Percentiles rank a stretch among this genome's conserved stretches.
Evolutionary conservation across 2,113 vertebrate genomes (phyloP).

Genomic region (Asarcornis scutulata): DNA sequence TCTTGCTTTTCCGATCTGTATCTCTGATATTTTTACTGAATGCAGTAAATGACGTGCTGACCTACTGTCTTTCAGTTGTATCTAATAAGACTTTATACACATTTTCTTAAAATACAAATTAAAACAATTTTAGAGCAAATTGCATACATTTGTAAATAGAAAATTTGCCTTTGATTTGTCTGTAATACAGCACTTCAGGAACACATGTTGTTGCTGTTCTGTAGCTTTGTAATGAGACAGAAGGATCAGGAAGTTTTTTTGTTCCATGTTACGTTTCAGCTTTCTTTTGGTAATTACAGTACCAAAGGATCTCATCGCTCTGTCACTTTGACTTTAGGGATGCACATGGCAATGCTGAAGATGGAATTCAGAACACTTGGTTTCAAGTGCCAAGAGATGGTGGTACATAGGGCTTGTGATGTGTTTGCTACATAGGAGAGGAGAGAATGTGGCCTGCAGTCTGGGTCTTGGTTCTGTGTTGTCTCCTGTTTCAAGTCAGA

Average conservation of each 20-base stretch:
- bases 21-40: background rate
- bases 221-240: background rate
- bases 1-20: background rate
- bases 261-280: background rate
- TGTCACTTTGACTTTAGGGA: background rate
- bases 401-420: background rate
- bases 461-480: background rate
- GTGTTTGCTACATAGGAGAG: background rate
- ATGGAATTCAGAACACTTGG: background rate
- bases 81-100: background rate
- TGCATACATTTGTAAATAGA: accelerated
- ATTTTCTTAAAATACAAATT: background rate
- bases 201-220: background rate
- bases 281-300: background rate
- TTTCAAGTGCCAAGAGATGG: background rate
- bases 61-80: background rate
- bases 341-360: background rate
- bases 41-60: background rate
- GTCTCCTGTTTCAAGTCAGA: background rate
- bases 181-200: background rate
- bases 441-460: background rate
- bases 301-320: background rate
- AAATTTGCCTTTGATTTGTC: background rate
- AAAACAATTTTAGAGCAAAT: background rate
- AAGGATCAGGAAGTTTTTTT: background rate